phyloP scores from a whole-genome alignment of 2,888 invertebrate species.

The Lithophane socia region DNA sequence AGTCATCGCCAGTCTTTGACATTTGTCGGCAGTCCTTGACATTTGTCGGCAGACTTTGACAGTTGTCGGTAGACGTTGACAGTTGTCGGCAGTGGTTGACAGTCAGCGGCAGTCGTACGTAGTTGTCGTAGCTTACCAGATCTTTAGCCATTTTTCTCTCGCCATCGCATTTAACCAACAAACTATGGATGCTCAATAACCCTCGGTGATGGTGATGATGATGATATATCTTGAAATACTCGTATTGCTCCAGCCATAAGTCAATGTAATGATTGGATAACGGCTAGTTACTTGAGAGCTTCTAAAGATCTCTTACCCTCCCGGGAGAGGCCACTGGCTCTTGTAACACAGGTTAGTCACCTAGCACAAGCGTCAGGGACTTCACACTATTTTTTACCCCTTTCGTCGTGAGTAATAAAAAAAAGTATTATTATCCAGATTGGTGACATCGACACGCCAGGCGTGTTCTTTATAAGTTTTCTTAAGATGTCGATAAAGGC shows the following conservation, averaged over 20 bases:
- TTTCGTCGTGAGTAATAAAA: neutral
- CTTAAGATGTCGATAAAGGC: neutral
- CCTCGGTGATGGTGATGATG: no score
- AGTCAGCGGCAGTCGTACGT: neutral
- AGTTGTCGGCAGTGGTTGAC: no score
- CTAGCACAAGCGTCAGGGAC: neutral
- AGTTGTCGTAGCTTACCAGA: neutral
- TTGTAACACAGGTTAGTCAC: neutral
- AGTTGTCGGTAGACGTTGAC: neutral
- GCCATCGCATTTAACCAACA: conserved; percentile 14
- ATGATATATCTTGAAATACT: no score
- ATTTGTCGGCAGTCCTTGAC: no score
- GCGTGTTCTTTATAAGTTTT: neutral
- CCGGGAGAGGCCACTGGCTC: neutral
- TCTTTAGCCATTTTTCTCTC: neutral
- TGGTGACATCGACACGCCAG: neutral
- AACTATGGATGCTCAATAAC: neutral
- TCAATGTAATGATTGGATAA: neutral
- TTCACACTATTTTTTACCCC: neutral
- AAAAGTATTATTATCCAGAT: neutral
- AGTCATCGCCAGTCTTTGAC: neutral
- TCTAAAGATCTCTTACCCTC: neutral
- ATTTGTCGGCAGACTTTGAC: neutral
- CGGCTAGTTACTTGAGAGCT: neutral
- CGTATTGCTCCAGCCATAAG: neutral